These are phyloP conservation scores for Diprion similis DNA, from an alignment of 1,140 invertebrate species.

Conservation along the genomic window DNA sequence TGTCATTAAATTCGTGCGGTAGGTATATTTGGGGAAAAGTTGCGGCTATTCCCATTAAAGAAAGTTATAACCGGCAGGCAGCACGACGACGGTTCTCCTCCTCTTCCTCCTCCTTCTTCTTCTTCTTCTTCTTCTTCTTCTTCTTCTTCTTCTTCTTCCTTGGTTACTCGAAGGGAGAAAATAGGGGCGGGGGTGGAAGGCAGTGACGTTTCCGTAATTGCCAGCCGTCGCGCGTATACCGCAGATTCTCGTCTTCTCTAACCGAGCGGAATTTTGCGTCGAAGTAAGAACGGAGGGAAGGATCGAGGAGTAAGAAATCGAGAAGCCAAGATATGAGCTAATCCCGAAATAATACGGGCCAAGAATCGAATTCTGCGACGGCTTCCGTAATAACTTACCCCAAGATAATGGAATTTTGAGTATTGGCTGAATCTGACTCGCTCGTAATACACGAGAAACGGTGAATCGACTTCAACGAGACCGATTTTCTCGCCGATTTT, in stretches of 20 bases:
- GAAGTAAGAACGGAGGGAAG: not conserved
- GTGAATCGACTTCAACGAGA: too few species aligned
- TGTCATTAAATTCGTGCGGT: not conserved
- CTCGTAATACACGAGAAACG: too few species aligned
- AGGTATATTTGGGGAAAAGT: not conserved
- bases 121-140: too few species aligned
- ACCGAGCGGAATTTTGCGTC: too few species aligned
- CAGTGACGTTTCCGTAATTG: not conserved
- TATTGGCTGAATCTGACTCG: not conserved
- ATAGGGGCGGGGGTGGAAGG: too few species aligned
- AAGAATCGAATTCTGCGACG: not conserved
- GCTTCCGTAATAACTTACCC: not conserved
- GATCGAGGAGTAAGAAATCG: constrained; percentile 1
- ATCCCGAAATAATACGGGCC: constrained; percentile 6
- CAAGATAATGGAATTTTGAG: not conserved
- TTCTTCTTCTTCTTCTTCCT: too few species aligned
- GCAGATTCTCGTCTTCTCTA: not conserved
- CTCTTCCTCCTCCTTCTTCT: too few species aligned
- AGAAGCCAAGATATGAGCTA: not conserved
- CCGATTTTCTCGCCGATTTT: too few species aligned
- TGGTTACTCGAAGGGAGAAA: too few species aligned
- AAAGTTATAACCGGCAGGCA: not conserved
- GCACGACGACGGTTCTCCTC: too few species aligned
- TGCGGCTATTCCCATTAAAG: constrained; percentile 4
- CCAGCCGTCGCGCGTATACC: not conserved